These are phyloP conservation scores for Cisticola juncidis DNA, from an alignment of 2,113 vertebrate species.

Conservation along the genomic window DNA sequence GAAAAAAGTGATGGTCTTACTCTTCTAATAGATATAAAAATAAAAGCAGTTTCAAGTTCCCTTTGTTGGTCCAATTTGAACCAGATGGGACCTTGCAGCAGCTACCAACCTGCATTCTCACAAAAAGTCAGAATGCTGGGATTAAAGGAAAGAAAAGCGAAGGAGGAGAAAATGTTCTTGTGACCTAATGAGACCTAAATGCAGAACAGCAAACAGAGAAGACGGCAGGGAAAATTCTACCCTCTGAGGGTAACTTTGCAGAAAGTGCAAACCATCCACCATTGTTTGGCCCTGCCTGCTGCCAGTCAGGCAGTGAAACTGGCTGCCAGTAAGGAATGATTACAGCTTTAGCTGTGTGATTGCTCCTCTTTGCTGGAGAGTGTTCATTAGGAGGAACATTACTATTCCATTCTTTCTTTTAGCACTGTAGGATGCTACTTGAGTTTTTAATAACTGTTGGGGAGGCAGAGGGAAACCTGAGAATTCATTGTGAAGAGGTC, in stretches of 20 bases:
- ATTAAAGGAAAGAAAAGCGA: constrained; percentile 19
- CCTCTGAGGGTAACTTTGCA: neutral
- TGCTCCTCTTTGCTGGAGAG: constrained; percentile 36
- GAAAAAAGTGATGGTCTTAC: neutral
- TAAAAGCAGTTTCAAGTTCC: neutral
- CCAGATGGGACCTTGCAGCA: constrained; percentile 6
- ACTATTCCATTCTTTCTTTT: constrained; percentile 42
- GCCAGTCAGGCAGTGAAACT: constrained; percentile 26
- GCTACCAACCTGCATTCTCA: neutral
- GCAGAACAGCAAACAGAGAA: constrained; percentile 13
- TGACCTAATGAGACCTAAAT: constrained; percentile 22
- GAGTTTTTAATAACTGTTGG: neutral
- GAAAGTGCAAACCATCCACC: constrained; percentile 43
- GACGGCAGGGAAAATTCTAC: neutral
- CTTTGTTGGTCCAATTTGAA: neutral
- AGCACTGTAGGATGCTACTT: constrained; percentile 28
- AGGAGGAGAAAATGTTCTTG: constrained; percentile 35
- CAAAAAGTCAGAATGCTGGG: neutral
- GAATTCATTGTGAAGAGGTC: constrained; percentile 1
- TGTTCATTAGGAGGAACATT: constrained; percentile 49
- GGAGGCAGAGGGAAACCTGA: neutral
- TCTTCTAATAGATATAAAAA: neutral
- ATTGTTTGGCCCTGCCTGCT: constrained; percentile 26
- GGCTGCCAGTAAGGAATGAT: constrained; percentile 59
- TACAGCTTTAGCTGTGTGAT: constrained; percentile 56